phyloP scores from a whole-genome alignment of 2,113 vertebrate genomes.

The Falcunculus frontatus region DNA sequence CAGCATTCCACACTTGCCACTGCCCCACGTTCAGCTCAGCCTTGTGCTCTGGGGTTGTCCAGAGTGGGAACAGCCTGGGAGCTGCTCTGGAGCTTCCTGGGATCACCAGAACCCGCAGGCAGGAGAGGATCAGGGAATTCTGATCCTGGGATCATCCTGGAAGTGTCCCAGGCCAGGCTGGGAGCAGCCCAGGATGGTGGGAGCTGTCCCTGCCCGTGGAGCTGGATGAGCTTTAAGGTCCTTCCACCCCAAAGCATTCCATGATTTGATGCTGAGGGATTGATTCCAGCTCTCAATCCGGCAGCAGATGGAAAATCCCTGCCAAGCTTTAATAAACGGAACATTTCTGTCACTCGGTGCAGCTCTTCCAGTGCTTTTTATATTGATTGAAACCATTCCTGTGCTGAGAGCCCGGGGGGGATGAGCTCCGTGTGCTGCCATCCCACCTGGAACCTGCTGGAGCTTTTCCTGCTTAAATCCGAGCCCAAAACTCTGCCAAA shows the following conservation, averaged over 20 bases:
- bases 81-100: neutral
- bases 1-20: neutral
- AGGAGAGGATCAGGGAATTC: neutral
- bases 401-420: neutral
- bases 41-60: neutral
- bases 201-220: neutral
- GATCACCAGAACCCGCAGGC: neutral
- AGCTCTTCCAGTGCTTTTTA: neutral
- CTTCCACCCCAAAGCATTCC: neutral
- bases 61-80: neutral
- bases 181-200: neutral
- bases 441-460: neutral
- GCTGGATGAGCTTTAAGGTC: neutral
- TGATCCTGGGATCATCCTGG: neutral
- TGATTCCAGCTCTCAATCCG: neutral
- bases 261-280: neutral
- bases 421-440: neutral
- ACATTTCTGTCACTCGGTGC: neutral
- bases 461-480: neutral
- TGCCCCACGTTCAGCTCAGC: neutral
- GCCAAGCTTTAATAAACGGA: neutral
- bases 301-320: neutral
- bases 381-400: neutral
- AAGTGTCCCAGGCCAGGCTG: neutral
- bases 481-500: rapidly evolving